Conservation (phyloP, 1,140 invertebrate genomes). For the Eufriesea mexicana region DNA sequence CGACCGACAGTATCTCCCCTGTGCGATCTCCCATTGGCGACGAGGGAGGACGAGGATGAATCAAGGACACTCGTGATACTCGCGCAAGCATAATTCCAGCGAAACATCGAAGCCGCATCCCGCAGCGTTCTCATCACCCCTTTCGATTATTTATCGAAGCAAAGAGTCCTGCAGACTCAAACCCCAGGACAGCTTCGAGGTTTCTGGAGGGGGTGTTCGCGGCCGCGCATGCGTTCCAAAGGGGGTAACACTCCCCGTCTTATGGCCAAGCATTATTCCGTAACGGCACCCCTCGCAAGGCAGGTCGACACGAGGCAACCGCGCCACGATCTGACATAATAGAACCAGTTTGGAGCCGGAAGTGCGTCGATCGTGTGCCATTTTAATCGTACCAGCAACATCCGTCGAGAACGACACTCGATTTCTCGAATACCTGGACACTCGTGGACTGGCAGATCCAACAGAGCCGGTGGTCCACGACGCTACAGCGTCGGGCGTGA, state of each 20-base stretch:
- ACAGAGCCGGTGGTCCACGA: background rate
- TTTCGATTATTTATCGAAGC: constrained; percentile 53
- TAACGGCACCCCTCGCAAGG: constrained; percentile 68
- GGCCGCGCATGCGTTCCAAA: constrained; percentile 65
- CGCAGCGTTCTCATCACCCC: no score
- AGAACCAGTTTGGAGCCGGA: background rate
- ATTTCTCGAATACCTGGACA: background rate
- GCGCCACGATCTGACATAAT: constrained; percentile 10
- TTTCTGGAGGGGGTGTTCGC: constrained; percentile 23
- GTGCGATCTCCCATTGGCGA: no score
- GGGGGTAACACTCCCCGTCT: constrained; percentile 58
- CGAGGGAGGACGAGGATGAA: no score
- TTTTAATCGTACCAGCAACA: background rate
- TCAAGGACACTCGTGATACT: no score
- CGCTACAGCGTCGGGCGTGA: constrained; percentile 16
- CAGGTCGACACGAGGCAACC: constrained; percentile 63
- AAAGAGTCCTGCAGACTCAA: constrained; percentile 17
- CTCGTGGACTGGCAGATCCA: no score
- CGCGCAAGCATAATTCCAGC: no score
- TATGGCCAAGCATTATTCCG: constrained; percentile 67
- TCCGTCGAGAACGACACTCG: background rate
- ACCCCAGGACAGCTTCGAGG: constrained; percentile 1
- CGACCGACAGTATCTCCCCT: no score
- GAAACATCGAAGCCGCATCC: no score
- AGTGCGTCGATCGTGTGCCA: background rate